phyloP scores from a whole-genome alignment of 2,113 vertebrate genomes.

The Suricata suricatta region DNA sequence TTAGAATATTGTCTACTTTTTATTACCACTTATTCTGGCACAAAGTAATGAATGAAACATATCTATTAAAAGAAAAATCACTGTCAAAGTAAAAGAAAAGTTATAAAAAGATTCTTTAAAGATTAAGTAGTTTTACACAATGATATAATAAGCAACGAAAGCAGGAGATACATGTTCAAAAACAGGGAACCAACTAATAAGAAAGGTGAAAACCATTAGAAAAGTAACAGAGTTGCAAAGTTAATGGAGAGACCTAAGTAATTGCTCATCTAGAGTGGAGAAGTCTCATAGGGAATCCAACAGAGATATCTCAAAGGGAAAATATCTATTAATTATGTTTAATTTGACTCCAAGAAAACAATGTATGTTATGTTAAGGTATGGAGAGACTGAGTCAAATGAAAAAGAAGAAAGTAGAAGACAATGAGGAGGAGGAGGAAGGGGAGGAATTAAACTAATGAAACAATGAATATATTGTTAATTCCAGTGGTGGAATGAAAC shows the following conservation, averaged over 20 bases:
- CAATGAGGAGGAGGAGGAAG: neutral
- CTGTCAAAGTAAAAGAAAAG: neutral
- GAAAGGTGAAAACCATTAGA: neutral
- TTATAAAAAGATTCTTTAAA: neutral
- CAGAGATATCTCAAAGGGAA: neutral
- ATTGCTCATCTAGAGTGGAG: neutral
- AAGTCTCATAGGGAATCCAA: neutral
- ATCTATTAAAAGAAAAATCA: neutral
- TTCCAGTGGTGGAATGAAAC: neutral
- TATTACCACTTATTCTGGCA: conserved; percentile 17
- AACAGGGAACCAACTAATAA: neutral
- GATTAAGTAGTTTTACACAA: neutral
- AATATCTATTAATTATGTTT: neutral
- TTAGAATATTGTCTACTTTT: neutral
- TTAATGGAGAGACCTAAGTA: neutral
- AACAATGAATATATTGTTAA: neutral
- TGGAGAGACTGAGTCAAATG: neutral
- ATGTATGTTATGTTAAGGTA: neutral
- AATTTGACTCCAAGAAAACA: neutral
- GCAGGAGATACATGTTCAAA: neutral
- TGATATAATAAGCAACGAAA: neutral
- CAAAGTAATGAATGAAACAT: conserved; percentile 19
- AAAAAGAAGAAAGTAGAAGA: neutral
- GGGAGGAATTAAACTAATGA: neutral
- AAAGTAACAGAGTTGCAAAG: neutral